A percentile compares a stretch with the other conserved stretches of the same genome.
Conservation (phyloP, 2,888 invertebrate species). For the Caenorhabditis sp. region DNA sequence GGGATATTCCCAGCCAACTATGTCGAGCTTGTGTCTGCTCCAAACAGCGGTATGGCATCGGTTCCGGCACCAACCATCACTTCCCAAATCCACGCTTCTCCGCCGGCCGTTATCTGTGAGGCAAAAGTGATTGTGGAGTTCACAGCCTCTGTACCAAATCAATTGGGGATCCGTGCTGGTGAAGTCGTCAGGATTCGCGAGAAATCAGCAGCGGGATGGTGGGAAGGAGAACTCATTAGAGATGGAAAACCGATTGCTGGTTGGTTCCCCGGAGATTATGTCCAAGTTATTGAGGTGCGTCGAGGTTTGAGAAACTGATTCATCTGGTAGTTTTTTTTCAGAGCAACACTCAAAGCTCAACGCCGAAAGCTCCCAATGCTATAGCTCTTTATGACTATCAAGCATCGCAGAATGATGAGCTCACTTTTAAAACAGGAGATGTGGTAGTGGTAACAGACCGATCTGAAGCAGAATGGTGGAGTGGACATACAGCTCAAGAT, state of each 20-base stretch:
- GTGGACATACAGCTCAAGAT: constrained; percentile 70
- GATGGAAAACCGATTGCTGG: constrained; percentile 89
- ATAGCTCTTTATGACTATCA: constrained; percentile 81
- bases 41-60: not conserved
- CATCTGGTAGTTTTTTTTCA: not conserved
- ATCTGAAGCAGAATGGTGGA: constrained; percentile 81
- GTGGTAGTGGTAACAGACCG: constrained; percentile 60
- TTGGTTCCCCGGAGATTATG: constrained; percentile 99
- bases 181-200: constrained; percentile 91
- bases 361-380: constrained; percentile 30
- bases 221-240: constrained; percentile 94
- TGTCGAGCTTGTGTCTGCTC: constrained; percentile 85
- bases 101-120: constrained; percentile 45
- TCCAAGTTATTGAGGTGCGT: constrained; percentile 87
- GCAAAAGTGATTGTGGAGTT: constrained; percentile 71
- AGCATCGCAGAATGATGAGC: constrained; percentile 81
- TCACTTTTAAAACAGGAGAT: constrained; percentile 76
- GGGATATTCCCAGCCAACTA: constrained; percentile 99
- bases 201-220: constrained; percentile 98
- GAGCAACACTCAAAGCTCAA: constrained; percentile 1
- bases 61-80: not conserved
- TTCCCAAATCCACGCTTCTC: not conserved
- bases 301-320: not conserved
- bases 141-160: constrained; percentile 92
- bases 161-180: constrained; percentile 92